Evolutionary conservation across 2,797 vertebrate species (phyloP), one percentile per base, ranked within the genome.

Genomic region (Podarcis lilfordi): DNA sequence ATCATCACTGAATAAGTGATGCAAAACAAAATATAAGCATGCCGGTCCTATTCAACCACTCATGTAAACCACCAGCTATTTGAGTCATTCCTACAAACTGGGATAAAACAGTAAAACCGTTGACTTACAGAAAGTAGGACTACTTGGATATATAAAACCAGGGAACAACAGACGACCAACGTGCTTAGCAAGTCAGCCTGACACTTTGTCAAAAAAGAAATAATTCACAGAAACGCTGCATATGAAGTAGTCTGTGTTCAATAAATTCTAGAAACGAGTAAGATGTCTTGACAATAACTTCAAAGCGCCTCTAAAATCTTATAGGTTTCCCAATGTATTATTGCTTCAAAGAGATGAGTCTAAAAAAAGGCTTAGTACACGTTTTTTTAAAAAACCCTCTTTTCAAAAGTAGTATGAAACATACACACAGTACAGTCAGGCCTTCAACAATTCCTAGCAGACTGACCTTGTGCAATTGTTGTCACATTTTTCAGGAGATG

Each of bases 1-100:
- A 75, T 61, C 72, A 40, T 55, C 83, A 76, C 25, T 9, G 15
- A 40, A 21, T 9, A 29, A 85, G 35, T 55, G 50, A 35, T 40
- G 8, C 1, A 27, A 74, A 85, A 85, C 27, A 61, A 64, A 84
- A 84, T 2, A 9, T 74, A 78, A 91, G 79, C 87, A 92, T 17
- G 7, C 82, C 19, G 90, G 15, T 66, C 11, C 68, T 50, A 87
- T 92, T 86, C 61, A 59, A 69, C 21, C 25, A 68, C n/a, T 43
- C 55, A 35, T 85, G 19, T 45, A 78, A 79, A 71, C 1, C 43
- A 78, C 29, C 23, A 77, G 59, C 43, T 69, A 25, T 86, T n/a
- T n/a, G 66, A 72, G 90, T 93, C 37, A 37, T 82, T 45, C 23
- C 37, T 40, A 55, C 1, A 79, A 68, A 86, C 77, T 83, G 50